Percentiles rank a stretch among this genome's conserved stretches.
Conservation (phyloP, 2,113 vertebrate genomes). For the Chrysochloris asiatica region DNA sequence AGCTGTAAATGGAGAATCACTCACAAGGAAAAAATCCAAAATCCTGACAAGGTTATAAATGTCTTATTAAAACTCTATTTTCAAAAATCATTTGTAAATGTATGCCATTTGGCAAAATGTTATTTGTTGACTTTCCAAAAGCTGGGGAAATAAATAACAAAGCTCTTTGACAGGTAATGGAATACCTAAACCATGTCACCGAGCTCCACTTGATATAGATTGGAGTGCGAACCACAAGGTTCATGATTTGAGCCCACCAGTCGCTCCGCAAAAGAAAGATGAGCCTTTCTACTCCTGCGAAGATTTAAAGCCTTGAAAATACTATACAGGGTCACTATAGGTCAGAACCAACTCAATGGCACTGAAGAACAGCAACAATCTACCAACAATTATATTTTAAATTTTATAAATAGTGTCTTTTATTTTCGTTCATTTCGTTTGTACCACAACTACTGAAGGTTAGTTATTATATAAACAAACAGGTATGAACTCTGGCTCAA, state of each 20-base stretch:
- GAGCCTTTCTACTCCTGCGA: no score
- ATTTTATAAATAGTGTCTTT: no score
- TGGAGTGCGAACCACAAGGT: no score
- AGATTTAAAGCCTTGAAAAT: no score
- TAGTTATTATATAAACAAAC: not conserved
- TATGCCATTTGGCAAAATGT: not conserved
- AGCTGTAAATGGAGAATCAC: not conserved
- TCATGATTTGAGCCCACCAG: no score
- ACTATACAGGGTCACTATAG: no score
- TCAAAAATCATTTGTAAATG: not conserved
- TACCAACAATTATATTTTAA: no score
- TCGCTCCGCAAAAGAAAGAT: no score
- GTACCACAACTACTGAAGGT: not conserved
- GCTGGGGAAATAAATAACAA: not conserved
- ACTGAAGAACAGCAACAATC: no score
- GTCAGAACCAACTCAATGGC: no score
- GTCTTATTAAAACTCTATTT: not conserved
- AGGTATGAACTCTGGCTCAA: not conserved
- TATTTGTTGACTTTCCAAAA: not conserved
- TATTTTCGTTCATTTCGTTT: not conserved
- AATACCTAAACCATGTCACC: not conserved
- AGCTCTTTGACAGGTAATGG: not conserved
- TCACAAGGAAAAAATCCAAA: not conserved
- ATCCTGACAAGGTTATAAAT: not conserved
- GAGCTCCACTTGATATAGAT: no score